Conservation (phyloP, 2,113 vertebrate genomes). For the Hypomesus transpacificus region DNA sequence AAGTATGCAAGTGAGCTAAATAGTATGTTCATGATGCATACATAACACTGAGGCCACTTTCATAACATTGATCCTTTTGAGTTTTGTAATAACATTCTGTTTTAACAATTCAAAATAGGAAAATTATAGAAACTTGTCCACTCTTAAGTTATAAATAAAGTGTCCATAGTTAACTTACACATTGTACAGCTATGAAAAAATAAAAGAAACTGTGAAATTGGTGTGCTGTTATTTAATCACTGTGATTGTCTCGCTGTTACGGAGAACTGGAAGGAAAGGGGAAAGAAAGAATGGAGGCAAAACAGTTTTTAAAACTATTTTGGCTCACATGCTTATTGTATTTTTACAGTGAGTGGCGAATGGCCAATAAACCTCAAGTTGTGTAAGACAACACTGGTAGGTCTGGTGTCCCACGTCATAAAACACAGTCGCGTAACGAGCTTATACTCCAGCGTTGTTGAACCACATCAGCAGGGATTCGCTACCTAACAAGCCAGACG, state of each 20-base stretch:
- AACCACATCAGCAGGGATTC: constrained; percentile 42
- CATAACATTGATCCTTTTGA: too few species aligned
- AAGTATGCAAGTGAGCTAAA: too few species aligned
- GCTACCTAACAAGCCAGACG: constrained; percentile 38
- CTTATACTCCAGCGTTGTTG: background rate
- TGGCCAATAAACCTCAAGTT: constrained; percentile 35
- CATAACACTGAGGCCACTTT: too few species aligned
- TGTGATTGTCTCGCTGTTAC: constrained; percentile 57
- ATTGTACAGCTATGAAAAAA: constrained; percentile 34
- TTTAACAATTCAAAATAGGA: too few species aligned
- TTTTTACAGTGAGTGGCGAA: constrained; percentile 18
- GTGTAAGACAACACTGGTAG: constrained; percentile 48
- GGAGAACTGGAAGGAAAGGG: constrained; percentile 21
- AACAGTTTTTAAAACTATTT: constrained; percentile 14
- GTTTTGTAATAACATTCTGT: too few species aligned
- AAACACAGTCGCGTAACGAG: constrained; percentile 48
- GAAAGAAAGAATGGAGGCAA: background rate
- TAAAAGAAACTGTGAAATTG: constrained; percentile 3
- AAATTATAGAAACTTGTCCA: too few species aligned
- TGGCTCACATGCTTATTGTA: constrained; percentile 39
- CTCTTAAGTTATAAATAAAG: too few species aligned
- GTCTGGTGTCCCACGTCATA: constrained; percentile 31
- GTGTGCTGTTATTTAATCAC: background rate
- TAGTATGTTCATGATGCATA: too few species aligned
- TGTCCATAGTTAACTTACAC: constrained; percentile 45